Conservation (phyloP, 1,140 invertebrate genomes). For the Drosophila fuyamai region DNA sequence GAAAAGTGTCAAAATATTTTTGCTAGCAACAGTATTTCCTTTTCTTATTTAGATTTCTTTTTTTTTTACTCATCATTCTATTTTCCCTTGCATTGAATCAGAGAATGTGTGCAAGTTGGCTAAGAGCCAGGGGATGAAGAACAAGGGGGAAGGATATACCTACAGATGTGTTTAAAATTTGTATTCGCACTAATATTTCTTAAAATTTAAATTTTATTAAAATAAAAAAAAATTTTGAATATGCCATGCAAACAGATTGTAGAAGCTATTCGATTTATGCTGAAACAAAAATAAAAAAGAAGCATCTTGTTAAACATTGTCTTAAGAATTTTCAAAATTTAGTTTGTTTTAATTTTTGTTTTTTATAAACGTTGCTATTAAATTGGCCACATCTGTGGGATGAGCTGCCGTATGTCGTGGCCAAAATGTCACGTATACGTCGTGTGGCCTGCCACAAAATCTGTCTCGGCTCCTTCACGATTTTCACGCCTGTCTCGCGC, state of each 20-base stretch:
- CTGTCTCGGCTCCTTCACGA: constrained; percentile 14
- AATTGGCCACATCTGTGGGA: constrained; percentile 3
- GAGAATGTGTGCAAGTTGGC: constrained; percentile 41
- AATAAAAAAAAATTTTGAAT: no score
- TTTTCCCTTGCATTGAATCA: constrained; percentile 47
- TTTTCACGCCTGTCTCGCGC: constrained; percentile 26
- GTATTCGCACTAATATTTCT: no score
- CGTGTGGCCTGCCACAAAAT: constrained; percentile 70
- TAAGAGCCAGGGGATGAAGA: constrained; percentile 14
- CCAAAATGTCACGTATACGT: constrained; percentile 80
- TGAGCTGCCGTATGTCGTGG: constrained; percentile 45
- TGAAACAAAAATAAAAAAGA: no score
- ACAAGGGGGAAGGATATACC: background rate
- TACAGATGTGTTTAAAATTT: background rate
- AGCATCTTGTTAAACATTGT: no score
- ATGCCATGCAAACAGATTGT: no score
- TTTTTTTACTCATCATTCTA: constrained; percentile 50
- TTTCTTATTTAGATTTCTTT: constrained; percentile 10
- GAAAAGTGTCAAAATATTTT: constrained; percentile 78
- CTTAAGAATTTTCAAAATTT: no score
- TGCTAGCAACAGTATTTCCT: constrained; percentile 38
- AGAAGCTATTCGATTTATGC: no score
- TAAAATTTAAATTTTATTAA: background rate
- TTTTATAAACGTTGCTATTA: no score
- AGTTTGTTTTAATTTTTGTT: no score